Evolutionary conservation across 2,797 vertebrate genomes (phyloP).

Genomic region (Ispidina lecontei): DNA sequence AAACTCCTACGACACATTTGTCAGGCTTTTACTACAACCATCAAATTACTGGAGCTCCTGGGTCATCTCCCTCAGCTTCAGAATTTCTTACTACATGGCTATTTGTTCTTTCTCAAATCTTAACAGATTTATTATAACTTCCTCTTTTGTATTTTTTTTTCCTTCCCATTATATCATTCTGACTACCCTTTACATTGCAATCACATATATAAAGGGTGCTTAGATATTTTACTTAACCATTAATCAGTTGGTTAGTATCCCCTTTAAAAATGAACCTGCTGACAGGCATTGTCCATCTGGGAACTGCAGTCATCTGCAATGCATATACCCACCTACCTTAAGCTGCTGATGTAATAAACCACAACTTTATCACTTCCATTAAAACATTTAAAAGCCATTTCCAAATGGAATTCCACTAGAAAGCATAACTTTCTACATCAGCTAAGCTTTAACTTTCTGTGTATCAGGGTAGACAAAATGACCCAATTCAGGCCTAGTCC

Average conservation of each 20-base stretch:
- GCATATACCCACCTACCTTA: neutral
- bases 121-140: neutral
- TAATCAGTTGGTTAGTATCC: neutral
- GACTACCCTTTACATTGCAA: neutral
- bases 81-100: neutral
- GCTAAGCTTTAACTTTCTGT: neutral
- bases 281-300: neutral
- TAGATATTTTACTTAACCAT: neutral
- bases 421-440: neutral
- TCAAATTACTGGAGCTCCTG: neutral
- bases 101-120: neutral
- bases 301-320: neutral
- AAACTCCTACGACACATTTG: neutral
- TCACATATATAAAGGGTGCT: neutral
- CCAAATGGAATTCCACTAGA: neutral
- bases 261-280: neutral
- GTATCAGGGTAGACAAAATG: neutral
- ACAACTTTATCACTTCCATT: neutral
- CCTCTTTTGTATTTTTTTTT: neutral
- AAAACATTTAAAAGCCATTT: slow-evolving; percentile 17
- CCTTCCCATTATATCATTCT: neutral
- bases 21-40: neutral
- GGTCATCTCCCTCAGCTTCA: slow-evolving; percentile 10
- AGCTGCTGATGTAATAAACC: slow-evolving; percentile 3
- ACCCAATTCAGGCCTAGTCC: neutral